A percentile compares a stretch with the other conserved stretches of the same genome.
Evolutionary conservation across 23 tunicate species (phyloP).

Genomic region (Corella eumyota): DNA sequence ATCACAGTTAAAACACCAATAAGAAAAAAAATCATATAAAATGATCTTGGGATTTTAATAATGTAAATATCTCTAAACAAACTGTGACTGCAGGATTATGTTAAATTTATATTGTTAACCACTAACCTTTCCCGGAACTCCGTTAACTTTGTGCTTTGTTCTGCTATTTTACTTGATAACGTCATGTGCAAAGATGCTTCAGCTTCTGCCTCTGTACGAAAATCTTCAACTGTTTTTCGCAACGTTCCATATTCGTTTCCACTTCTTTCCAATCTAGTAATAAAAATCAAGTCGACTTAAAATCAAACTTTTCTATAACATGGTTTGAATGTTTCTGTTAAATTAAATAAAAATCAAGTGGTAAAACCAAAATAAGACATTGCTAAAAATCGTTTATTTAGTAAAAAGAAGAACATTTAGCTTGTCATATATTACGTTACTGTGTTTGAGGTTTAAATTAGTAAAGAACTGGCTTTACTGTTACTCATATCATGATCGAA

Average conservation of each 20-base stretch:
- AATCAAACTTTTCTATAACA: too few relatives aligned
- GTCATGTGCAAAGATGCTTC: conserved; percentile 48
- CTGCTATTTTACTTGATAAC: conserved; percentile 27
- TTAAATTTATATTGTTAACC: not conserved
- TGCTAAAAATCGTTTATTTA: too few relatives aligned
- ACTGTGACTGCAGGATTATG: not conserved
- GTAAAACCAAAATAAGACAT: too few relatives aligned
- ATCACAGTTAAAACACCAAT: not conserved
- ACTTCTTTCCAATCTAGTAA: conserved; percentile 21
- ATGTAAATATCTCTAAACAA: not conserved
- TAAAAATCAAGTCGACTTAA: too few relatives aligned
- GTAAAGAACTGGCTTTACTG: too few relatives aligned
- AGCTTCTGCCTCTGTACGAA: conserved; percentile 44
- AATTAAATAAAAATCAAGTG: too few relatives aligned
- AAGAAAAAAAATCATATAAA: too few relatives aligned
- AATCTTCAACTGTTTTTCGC: conserved; percentile 22
- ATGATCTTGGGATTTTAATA: not conserved
- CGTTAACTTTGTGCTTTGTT: conserved; percentile 39
- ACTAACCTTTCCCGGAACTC: conserved; percentile 73
- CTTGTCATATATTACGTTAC: too few relatives aligned
- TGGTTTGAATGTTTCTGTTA: too few relatives aligned
- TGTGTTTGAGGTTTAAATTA: too few relatives aligned
- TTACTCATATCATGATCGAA: too few relatives aligned
- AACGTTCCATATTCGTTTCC: conserved; percentile 26
- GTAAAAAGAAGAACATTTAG: too few relatives aligned